phyloP scores from a whole-genome alignment of 2,797 vertebrate genomes.

The Lepidocolaptes lacrymiger region DNA sequence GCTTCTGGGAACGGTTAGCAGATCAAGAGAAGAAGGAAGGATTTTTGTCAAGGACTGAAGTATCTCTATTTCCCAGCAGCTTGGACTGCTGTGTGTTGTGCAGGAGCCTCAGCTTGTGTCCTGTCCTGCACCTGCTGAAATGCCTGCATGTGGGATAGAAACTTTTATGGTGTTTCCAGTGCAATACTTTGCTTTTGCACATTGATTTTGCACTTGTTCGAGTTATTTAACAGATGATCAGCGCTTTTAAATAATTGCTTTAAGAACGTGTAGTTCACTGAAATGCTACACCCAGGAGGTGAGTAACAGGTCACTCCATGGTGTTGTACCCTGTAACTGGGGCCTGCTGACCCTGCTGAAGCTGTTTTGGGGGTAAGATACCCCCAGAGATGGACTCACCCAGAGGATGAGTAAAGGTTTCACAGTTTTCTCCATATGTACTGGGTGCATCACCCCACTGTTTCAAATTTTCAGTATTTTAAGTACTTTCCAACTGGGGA shows the following conservation, averaged over 20 bases:
- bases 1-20: neutral
- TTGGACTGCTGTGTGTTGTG: neutral
- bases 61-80: neutral
- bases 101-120: neutral
- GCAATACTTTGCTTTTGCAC: neutral
- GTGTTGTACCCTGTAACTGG: fast-evolving
- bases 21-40: neutral
- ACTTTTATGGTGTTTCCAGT: neutral
- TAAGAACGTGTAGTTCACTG: neutral
- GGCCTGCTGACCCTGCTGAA: neutral
- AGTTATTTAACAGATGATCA: neutral
- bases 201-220: neutral
- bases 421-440: neutral
- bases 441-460: neutral
- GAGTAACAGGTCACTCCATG: neutral
- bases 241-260: neutral
- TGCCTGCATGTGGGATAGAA: neutral
- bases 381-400: neutral
- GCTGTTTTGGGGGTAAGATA: neutral
- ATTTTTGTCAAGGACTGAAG: neutral
- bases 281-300: neutral
- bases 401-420: neutral
- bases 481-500: neutral
- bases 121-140: neutral
- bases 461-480: neutral